Conservation (phyloP, 2,797 vertebrate species). For the Notoglanidium macrostoma region DNA sequence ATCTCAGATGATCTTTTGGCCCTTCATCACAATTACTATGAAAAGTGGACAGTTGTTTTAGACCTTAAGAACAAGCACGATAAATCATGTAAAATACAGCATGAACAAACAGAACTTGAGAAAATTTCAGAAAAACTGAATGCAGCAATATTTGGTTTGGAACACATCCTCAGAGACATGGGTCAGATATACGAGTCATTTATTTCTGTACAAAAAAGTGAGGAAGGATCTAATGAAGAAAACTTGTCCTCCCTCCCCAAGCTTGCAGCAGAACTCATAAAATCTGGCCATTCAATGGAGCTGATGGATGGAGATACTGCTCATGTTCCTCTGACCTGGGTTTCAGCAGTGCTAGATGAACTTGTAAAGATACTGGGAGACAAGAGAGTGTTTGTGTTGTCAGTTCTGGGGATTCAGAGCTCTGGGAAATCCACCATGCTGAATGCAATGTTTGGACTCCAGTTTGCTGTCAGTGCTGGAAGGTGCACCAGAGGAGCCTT, state of each 20-base stretch:
- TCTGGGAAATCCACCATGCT: slow-evolving; percentile 61
- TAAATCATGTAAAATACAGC: slow-evolving; percentile 9
- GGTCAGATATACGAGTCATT: slow-evolving; percentile 73
- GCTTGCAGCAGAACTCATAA: slow-evolving; percentile 64
- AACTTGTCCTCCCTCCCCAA: slow-evolving; percentile 60
- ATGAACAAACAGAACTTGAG: slow-evolving; percentile 51
- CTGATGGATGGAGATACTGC: slow-evolving; percentile 78
- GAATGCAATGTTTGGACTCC: slow-evolving; percentile 74
- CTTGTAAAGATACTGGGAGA: slow-evolving; percentile 71
- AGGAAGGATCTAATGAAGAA: neutral
- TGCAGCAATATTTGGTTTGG: slow-evolving; percentile 66
- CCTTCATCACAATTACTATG: slow-evolving; percentile 12
- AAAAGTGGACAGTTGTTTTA: slow-evolving; percentile 20
- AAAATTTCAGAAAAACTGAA: slow-evolving; percentile 63
- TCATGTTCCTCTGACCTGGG: slow-evolving; percentile 61
- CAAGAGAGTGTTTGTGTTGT: slow-evolving; percentile 38
- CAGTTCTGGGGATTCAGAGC: slow-evolving; percentile 70
- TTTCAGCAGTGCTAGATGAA: slow-evolving; percentile 70
- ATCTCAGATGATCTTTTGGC: slow-evolving; percentile 34
- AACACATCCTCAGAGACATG: slow-evolving; percentile 77
- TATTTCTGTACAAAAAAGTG: neutral
- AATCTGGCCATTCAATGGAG: slow-evolving; percentile 71
- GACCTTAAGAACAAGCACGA: slow-evolving; percentile 60
- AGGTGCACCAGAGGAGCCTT: slow-evolving; percentile 72
- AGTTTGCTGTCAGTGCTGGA: slow-evolving; percentile 69